Percentiles rank a stretch among this genome's conserved stretches.
These are phyloP conservation scores for Parasteatoda tepidariorum DNA, from an alignment of 1,140 invertebrate genomes.

Conservation along the genomic window DNA sequence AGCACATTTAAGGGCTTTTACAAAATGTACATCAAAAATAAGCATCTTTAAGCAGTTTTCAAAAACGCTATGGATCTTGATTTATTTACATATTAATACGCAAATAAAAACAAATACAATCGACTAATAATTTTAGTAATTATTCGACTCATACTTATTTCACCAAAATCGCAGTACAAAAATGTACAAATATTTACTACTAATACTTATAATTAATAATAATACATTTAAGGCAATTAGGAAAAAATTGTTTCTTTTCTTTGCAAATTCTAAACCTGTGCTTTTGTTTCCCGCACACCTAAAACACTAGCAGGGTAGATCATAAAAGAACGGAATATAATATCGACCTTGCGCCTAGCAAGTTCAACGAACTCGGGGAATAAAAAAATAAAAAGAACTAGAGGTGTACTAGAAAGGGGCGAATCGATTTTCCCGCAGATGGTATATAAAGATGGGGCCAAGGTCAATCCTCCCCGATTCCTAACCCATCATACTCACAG, in stretches of 20 bases:
- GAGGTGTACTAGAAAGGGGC: neutral
- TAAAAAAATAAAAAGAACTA: neutral
- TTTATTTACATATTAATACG: no score
- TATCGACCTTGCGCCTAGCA: slow-evolving; percentile 36
- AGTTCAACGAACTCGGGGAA: slow-evolving; percentile 26
- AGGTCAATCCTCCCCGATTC: slow-evolving; percentile 47
- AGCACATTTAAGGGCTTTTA: no score
- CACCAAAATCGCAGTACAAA: neutral
- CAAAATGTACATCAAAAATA: no score
- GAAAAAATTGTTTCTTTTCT: neutral
- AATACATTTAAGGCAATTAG: neutral
- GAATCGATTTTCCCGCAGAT: slow-evolving; percentile 44
- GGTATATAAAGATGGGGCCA: slow-evolving; percentile 40
- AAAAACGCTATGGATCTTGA: no score
- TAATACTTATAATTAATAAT: neutral
- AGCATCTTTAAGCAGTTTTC: no score
- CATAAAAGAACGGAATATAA: neutral
- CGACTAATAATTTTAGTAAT: no score
- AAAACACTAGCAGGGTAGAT: neutral
- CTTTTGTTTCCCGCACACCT: neutral
- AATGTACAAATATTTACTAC: neutral
- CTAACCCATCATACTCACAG: no score
- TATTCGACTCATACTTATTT: no score
- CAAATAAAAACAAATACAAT: no score
- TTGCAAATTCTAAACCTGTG: neutral